Evolutionary conservation across 2,888 invertebrate genomes (phyloP), one percentile per base, ranked within the genome.

Genomic region (Polymixis lichenea): DNA sequence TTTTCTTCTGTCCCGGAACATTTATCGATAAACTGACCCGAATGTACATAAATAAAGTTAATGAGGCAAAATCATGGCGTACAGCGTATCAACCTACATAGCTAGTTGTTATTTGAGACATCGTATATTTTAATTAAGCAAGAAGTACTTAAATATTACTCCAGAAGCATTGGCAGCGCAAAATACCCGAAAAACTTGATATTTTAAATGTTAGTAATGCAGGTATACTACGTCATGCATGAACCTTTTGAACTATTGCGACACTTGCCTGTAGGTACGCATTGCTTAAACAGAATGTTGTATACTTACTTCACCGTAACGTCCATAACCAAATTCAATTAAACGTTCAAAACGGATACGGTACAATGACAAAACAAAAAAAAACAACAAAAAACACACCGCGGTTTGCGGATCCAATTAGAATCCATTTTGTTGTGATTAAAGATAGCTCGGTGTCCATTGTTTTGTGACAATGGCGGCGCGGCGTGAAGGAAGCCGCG

Each of bases 351-450:
- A 86, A 91, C 91, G 88, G 86, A 84, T 88, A 86, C 89, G 88
- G 89, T 89, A 89, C 85, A 84, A 89, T 90, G 89, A 91, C 79
- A 88, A 90, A 89, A 87, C 86, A 67, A 67, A 67, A 65, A 38
- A 38, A 22, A 49, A 8, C 22, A 88, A 89, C 85, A 90, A 91
- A 90, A 90, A 90, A 84, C 82, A 83, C 84, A 86, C 89, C 80
- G 81, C 83, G 92, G 93, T 94, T 95, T 85, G 95, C 95, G 93
- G 93, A 92, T 93, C 96, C 96, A 96, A 96, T 96, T 96, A 96
- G 94, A 95, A 92, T 92, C 91, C 91, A 92, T 95, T 94, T 95
- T 93, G 93, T 94, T 90, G 91, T 91, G 96, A 96, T 96, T 93
- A 91, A 91, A 96, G 96, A 96, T 96, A 96, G 91, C 90, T 89